A percentile compares a stretch with the other conserved stretches of the same genome.
These are phyloP conservation scores for Falco peregrinus DNA, from an alignment of 2,797 vertebrate genomes.

Conservation along the genomic window DNA sequence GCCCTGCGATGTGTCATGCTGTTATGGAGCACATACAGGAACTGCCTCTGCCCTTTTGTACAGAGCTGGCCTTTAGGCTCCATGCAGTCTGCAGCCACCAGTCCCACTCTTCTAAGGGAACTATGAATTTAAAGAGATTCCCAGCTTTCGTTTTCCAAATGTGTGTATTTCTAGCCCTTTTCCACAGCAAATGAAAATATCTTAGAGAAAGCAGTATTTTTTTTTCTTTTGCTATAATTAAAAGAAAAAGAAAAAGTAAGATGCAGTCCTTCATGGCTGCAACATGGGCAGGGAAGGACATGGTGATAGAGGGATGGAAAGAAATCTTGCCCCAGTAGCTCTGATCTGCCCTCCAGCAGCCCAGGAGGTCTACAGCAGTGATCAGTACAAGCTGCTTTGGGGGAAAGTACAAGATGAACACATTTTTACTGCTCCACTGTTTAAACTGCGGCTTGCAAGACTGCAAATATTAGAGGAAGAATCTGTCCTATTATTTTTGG, in stretches of 20 bases:
- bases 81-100: constrained; percentile 31
- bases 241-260: not conserved
- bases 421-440: not conserved
- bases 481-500: not conserved
- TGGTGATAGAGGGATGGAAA: not conserved
- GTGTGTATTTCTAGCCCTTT: not conserved
- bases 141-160: not conserved
- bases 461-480: not conserved
- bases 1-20: constrained; percentile 42
- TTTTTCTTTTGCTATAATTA: not conserved
- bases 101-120: constrained; percentile 6
- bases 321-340: not conserved
- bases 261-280: not conserved
- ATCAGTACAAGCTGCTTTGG: not conserved
- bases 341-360: not conserved
- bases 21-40: constrained; percentile 45
- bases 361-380: not conserved
- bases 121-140: not conserved
- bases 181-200: not conserved
- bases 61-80: constrained; percentile 65
- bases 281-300: not conserved
- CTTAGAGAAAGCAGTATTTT: not conserved
- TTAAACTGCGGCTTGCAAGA: not conserved
- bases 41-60: constrained; percentile 72
- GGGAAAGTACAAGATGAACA: not conserved